These are phyloP conservation scores for Limnodromus scolopaceus DNA, from an alignment of 2,797 vertebrate genomes.

Conservation along the genomic window DNA sequence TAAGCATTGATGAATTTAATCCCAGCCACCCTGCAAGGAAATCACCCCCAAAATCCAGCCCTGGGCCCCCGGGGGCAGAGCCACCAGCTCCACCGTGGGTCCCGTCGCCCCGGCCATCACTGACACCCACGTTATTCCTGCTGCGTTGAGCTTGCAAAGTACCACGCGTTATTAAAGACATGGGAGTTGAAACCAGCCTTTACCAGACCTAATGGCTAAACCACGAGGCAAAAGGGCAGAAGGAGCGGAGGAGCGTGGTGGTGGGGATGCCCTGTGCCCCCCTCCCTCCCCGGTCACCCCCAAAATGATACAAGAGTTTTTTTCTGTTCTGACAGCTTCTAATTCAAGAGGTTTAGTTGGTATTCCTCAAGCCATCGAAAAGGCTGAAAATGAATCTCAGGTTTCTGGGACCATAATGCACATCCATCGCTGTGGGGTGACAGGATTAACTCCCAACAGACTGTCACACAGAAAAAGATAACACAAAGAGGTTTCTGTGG, in stretches of 20 bases:
- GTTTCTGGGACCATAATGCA: neutral
- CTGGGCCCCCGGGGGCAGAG: neutral
- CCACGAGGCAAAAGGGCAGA: neutral
- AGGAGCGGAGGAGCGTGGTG: neutral
- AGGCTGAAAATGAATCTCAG: neutral
- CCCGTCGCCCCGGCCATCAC: rapidly evolving
- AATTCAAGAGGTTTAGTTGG: neutral
- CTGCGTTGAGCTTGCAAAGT: neutral
- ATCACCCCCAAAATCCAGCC: neutral
- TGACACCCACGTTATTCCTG: no score
- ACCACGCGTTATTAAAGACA: rapidly evolving
- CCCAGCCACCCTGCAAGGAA: neutral
- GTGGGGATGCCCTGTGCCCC: neutral
- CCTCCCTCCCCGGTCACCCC: neutral
- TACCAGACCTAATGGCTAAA: neutral
- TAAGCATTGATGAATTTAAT: neutral
- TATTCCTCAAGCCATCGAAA: neutral
- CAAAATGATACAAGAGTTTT: neutral
- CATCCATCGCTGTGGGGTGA: neutral
- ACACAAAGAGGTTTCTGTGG: neutral
- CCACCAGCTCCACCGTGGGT: neutral
- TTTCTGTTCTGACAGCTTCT: neutral
- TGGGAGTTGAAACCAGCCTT: neutral
- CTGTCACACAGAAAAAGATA: neutral
- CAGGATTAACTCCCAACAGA: neutral